A percentile compares a stretch with the other conserved stretches of the same genome.
phyloP scores from a whole-genome alignment of 37 sponge, comb jelly and placozoan genomes.

The Theonella swinhoei region DNA sequence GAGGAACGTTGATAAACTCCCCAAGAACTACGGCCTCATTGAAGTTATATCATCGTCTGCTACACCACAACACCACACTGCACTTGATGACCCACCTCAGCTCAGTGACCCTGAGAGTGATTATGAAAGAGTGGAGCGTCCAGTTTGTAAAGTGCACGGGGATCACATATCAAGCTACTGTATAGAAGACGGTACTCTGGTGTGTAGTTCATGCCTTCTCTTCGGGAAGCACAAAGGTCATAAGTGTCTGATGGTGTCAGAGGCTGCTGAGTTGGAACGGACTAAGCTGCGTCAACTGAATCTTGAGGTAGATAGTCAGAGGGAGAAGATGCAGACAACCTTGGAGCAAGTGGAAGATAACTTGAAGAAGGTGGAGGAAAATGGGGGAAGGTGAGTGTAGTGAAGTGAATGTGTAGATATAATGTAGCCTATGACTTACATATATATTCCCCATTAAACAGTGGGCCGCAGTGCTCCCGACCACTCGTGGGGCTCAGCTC shows the following conservation, averaged over 20 bases:
- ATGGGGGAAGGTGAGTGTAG: background rate
- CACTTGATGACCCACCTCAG: background rate
- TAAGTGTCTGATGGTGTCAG: slow-evolving; percentile 6
- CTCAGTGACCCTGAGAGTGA: background rate
- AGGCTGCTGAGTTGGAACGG: slow-evolving; percentile 20
- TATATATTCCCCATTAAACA: too few relatives aligned
- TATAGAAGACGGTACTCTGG: slow-evolving; percentile 17
- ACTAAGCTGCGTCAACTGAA: slow-evolving; percentile 9
- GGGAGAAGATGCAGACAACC: slow-evolving; percentile 3
- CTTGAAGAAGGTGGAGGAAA: background rate
- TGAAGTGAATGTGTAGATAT: background rate
- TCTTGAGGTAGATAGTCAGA: slow-evolving; percentile 25
- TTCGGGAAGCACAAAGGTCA: slow-evolving; percentile 35
- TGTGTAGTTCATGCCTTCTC: slow-evolving; percentile 54
- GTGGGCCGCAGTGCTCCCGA: too few relatives aligned
- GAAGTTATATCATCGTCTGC: background rate
- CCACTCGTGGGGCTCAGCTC: too few relatives aligned
- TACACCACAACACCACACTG: background rate
- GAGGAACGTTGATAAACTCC: background rate
- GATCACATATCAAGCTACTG: slow-evolving; percentile 54
- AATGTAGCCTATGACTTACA: too few relatives aligned
- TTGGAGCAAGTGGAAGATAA: slow-evolving; percentile 2
- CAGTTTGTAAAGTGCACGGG: slow-evolving; percentile 30
- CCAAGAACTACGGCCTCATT: slow-evolving; percentile 39
- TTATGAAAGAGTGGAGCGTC: background rate